Conservation (phyloP, 2,888 invertebrate genomes). For the Volucella inflata region DNA sequence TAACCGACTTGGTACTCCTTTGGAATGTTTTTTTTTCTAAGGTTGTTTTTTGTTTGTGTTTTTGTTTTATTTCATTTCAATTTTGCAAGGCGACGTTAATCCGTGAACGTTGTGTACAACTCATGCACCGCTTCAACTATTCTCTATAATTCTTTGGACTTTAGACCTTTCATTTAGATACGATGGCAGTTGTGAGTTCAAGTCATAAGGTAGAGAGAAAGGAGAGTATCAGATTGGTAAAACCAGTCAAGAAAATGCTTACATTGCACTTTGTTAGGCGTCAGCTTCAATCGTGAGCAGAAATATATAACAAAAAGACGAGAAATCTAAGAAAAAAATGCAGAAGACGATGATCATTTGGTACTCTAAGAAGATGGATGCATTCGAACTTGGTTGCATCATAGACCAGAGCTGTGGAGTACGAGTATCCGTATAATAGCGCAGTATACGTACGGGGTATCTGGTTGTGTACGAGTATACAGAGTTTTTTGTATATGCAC, state of each 20-base stretch:
- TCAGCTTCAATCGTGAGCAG: slow-evolving; percentile 44
- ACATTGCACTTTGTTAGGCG: slow-evolving; percentile 61
- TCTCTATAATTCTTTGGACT: slow-evolving; percentile 65
- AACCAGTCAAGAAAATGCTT: slow-evolving; percentile 69
- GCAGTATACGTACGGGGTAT: slow-evolving; percentile 33
- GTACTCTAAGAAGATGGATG: slow-evolving; percentile 48
- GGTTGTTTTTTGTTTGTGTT: slow-evolving; percentile 6
- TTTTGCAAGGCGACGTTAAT: slow-evolving; percentile 68
- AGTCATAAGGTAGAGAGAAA: slow-evolving; percentile 21
- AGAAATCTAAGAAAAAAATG: slow-evolving; percentile 34
- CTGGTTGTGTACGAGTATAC: too few species aligned
- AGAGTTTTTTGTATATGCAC: not conserved
- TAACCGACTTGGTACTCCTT: slow-evolving; percentile 46
- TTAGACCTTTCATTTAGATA: slow-evolving; percentile 69
- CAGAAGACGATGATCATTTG: slow-evolving; percentile 33
- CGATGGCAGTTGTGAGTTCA: slow-evolving; percentile 27
- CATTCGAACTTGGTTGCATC: slow-evolving; percentile 60
- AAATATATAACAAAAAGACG: slow-evolving; percentile 16
- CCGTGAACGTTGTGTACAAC: slow-evolving; percentile 52
- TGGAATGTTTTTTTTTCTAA: slow-evolving; percentile 42
- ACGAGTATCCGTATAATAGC: slow-evolving; percentile 3
- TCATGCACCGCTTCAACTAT: slow-evolving; percentile 30
- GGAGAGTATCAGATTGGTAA: slow-evolving; percentile 61
- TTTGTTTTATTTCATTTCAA: not conserved
- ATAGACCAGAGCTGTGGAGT: slow-evolving; percentile 24